These are phyloP conservation scores for Leptopilina clavipes DNA, from an alignment of 1,140 invertebrate species.

Conservation along the genomic window DNA sequence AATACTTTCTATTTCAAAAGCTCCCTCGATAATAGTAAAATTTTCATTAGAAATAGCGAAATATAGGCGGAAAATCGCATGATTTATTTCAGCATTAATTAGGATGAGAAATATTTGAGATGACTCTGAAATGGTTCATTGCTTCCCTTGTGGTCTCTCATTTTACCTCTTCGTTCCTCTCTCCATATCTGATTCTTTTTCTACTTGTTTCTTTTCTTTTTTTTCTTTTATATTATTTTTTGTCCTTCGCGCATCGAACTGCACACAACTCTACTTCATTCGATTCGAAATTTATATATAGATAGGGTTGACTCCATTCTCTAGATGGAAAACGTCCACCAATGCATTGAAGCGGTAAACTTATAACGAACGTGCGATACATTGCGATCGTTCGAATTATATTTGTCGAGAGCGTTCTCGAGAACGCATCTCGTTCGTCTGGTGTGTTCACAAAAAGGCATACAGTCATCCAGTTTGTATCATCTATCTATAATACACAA, in stretches of 20 bases:
- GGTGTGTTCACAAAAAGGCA: not conserved
- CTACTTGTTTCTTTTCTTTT: not conserved
- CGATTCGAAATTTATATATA: slow-evolving; percentile 1
- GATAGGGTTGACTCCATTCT: slow-evolving; percentile 8
- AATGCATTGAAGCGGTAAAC: slow-evolving; percentile 48
- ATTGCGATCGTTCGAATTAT: slow-evolving; percentile 52
- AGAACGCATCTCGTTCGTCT: slow-evolving; percentile 10
- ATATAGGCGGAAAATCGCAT: no score
- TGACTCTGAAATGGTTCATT: slow-evolving; percentile 44
- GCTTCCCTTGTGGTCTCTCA: slow-evolving; percentile 9
- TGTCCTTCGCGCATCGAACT: not conserved
- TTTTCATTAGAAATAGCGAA: no score
- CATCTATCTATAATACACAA: not conserved
- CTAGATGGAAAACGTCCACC: slow-evolving; percentile 47
- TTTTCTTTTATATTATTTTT: not conserved
- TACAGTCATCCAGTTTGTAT: slow-evolving; percentile 23
- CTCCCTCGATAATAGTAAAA: no score
- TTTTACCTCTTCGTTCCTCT: not conserved
- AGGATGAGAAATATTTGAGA: not conserved
- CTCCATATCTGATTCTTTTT: slow-evolving; percentile 16
- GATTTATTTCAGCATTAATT: not conserved
- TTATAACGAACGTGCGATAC: slow-evolving; percentile 55
- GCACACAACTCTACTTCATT: slow-evolving; percentile 3
- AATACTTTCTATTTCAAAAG: no score
- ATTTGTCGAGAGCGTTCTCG: slow-evolving; percentile 45